Percentiles rank a stretch among this genome's conserved stretches.
Conservation (phyloP, 2,797 vertebrate species). For the Sciurus vulgaris region DNA sequence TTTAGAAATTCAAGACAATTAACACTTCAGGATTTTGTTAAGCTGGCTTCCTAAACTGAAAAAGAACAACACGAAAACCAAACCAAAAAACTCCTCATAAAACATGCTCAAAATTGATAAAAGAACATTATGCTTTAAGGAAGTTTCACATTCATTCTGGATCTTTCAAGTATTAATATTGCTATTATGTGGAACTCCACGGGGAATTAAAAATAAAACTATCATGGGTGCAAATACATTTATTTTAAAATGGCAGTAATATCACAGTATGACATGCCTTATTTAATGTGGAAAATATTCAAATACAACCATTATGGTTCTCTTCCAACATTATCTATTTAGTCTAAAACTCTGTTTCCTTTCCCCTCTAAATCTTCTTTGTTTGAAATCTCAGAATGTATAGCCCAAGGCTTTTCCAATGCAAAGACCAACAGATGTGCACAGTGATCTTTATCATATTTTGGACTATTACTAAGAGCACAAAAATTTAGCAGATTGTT, state of each 20-base stretch:
- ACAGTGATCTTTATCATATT: neutral
- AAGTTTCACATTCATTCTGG: constrained; percentile 59
- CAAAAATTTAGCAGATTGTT: constrained; percentile 37
- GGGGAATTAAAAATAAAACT: neutral
- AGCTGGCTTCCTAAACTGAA: constrained; percentile 24
- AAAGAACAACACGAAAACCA: constrained; percentile 9
- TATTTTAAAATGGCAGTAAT: constrained; percentile 30
- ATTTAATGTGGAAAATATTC: constrained; percentile 74
- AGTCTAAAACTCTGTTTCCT: constrained; percentile 65
- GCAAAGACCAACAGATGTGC: neutral
- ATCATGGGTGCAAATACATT: constrained; percentile 38
- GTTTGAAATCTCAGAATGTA: constrained; percentile 42
- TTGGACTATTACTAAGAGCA: neutral
- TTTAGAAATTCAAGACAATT: constrained; percentile 19
- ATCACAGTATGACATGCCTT: neutral
- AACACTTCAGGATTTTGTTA: constrained; percentile 28
- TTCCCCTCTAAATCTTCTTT: constrained; percentile 43
- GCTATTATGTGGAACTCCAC: neutral
- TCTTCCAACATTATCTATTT: constrained; percentile 41
- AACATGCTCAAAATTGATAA: constrained; percentile 65
- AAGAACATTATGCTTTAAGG: constrained; percentile 42
- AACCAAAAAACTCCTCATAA: neutral
- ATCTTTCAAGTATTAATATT: constrained; percentile 20
- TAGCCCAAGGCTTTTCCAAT: constrained; percentile 19
- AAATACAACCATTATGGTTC: constrained; percentile 57